Conservation (phyloP, 2,797 vertebrate genomes). For the Acipenser transmontanus region DNA sequence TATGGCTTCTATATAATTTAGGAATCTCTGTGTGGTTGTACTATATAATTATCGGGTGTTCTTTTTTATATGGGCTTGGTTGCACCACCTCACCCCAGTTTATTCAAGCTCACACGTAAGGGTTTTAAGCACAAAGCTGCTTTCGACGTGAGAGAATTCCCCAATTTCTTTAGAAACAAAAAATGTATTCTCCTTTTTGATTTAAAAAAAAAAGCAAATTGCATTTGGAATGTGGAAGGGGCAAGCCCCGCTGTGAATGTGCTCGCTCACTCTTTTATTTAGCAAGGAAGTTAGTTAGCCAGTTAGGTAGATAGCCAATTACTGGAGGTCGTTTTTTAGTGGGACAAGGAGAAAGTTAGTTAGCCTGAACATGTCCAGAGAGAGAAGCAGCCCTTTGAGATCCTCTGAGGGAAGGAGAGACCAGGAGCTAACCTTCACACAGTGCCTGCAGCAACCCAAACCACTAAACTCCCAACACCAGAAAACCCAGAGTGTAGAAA, state of each 20-base stretch:
- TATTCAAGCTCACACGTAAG: conserved; percentile 6
- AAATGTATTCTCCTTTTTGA: conserved; percentile 14
- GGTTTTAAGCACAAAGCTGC: neutral
- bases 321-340: conserved; percentile 58
- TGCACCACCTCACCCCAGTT: neutral
- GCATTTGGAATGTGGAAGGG: conserved; percentile 12
- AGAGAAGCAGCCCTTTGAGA: neutral
- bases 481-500: too few species aligned
- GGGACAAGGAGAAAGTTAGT: conserved; percentile 50
- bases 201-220: conserved; percentile 23
- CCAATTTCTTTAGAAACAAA: conserved; percentile 18
- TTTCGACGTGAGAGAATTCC: conserved; percentile 19
- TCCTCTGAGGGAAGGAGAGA: neutral
- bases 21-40: too few species aligned
- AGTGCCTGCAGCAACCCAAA: too few species aligned
- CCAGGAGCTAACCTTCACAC: too few species aligned
- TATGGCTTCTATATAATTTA: too few species aligned
- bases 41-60: too few species aligned
- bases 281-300: conserved; percentile 49
- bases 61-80: too few species aligned
- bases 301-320: conserved; percentile 64
- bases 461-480: too few species aligned
- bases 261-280: conserved; percentile 45
- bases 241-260: conserved; percentile 43
- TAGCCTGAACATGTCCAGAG: conserved; percentile 17